Evolutionary conservation across 2,113 vertebrate genomes (phyloP), one percentile per base, ranked within the genome.

Genomic region (Hemibagrus wyckioides): DNA sequence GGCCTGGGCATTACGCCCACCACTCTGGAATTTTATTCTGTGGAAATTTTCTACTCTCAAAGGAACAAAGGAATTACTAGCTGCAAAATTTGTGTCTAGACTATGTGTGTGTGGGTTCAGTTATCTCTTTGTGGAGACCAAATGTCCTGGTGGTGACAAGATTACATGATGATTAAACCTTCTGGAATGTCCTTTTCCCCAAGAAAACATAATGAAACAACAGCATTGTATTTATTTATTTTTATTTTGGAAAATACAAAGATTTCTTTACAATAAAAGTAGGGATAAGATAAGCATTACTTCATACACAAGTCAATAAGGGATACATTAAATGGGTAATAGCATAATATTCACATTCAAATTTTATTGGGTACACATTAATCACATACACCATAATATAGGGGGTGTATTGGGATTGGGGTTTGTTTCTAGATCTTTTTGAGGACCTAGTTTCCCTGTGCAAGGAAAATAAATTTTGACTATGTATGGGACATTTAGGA

Each of bases 101-200:
- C 77, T 56, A 7, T 54, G 10, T 80, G 50, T 13, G 77, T 56
- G 48, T 21, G 76, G 50, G 50, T 36, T 80, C 36, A 80, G 54
- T 80, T 80, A 80, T 80, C n/a, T 21, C n/a, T 56, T 33, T 33
- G 9, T 56, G 17, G n/a, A 36, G 17, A 15, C 77, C 44, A 77
- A 30, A 50, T 77, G 75, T 77, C 44, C 44, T 4, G n/a, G 77
- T 80, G 50, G 77, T 54, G 77, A 80, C 50, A 36, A 3, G 19
- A 80, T 11, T 36, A 56, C 77, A 80, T 80, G n/a, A 56, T 80
- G 77, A 80, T 54, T 80, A 80, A 80, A 56, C 30, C 52, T 23
- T 30, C n/a, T 36, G 77, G 77, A 80, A 80, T 56, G 30, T 33
- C 56, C 50, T 77, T 50, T 52, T 33, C 77, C 50, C 17, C 19